Evolutionary conservation across 2,113 vertebrate genomes (phyloP), one percentile per base, ranked within the genome.

Genomic region (Xiphophorus hellerii): DNA sequence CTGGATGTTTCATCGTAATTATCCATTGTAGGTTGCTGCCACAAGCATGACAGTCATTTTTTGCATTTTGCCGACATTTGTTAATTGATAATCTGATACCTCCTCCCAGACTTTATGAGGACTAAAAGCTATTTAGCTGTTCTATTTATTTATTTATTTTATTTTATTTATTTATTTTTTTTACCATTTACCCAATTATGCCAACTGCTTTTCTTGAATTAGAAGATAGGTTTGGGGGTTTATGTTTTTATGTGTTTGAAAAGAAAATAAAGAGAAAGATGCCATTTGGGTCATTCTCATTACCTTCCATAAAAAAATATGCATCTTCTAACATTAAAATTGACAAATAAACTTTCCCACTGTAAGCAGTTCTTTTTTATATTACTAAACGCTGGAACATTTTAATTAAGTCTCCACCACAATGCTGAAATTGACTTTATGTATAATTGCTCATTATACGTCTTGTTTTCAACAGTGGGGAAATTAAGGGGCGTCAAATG

Each of bases 361-460:
- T 85, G 89, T 92, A 92, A 87, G 90, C 91, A 79, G 89, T 84
- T 91, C 85, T 82, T 92, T 82, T 74, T 94, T 94, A 92, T 93
- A 95, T 95, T 94, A 93, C 87, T 91, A 87, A 42, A 42, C 15
- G 39, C 39, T 42, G 39, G 39, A 42, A 42, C 39, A 93, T 95
- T 95, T 95, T 94, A 95, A 95, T 95, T 94, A 95, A 94, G 93
- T 94, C 86, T 83, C 93, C 91, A 82, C 77, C 93, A 90, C 92
- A 92, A 90, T 89, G 91, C 85, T 92, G 92, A 94, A 94, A 95
- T 94, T 92, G 93, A 93, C 93, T 94, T 92, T 94, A 93, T 94
- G 92, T 94, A 94, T 95, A 94, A 95, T 94, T 94, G 94, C 94
- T 94, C 94, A 95, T 94, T 94, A 94, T 91, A 92, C 88, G 85